phyloP scores from a whole-genome alignment of 1,140 invertebrate species.

The Xylocopa sonorina region DNA sequence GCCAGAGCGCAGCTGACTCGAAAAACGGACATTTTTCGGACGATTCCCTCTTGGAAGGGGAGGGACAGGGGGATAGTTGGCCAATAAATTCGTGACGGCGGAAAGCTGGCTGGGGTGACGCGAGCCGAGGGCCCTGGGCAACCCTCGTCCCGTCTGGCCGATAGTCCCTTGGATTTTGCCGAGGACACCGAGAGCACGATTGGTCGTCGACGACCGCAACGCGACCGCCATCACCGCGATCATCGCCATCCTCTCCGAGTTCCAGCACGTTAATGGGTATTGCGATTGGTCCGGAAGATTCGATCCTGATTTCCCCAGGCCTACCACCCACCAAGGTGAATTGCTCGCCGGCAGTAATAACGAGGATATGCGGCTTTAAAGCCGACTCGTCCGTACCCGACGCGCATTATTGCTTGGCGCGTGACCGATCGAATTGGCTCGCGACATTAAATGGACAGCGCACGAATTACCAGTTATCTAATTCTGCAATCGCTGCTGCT shows the following conservation, averaged over 20 bases:
- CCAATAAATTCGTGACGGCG: background rate
- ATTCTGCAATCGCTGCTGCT: too few species aligned
- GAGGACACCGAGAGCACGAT: conserved; percentile 45
- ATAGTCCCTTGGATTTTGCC: conserved; percentile 56
- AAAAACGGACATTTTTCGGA: background rate
- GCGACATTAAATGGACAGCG: background rate
- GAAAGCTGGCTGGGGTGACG: background rate
- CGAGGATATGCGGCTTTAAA: conserved; percentile 19
- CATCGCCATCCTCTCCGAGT: conserved; percentile 61
- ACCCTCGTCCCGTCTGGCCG: conserved; percentile 23
- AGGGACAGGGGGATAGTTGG: background rate
- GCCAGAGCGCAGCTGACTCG: background rate
- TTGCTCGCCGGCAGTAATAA: conserved; percentile 57
- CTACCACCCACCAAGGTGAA: conserved; percentile 27
- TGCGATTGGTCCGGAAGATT: conserved; percentile 64
- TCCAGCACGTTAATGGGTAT: conserved; percentile 65
- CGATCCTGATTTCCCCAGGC: conserved; percentile 51
- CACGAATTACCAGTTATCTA: too few species aligned
- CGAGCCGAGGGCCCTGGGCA: too few species aligned
- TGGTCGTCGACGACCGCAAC: conserved; percentile 61
- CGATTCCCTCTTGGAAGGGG: background rate
- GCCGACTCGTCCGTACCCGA: background rate
- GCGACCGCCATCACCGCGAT: conserved; percentile 62
- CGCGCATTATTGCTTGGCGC: background rate
- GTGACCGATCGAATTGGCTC: background rate